Evolutionary conservation across 1,140 invertebrate genomes (phyloP), one percentile per base, ranked within the genome.

Genomic region (Trichomalopsis sarcophagae): DNA sequence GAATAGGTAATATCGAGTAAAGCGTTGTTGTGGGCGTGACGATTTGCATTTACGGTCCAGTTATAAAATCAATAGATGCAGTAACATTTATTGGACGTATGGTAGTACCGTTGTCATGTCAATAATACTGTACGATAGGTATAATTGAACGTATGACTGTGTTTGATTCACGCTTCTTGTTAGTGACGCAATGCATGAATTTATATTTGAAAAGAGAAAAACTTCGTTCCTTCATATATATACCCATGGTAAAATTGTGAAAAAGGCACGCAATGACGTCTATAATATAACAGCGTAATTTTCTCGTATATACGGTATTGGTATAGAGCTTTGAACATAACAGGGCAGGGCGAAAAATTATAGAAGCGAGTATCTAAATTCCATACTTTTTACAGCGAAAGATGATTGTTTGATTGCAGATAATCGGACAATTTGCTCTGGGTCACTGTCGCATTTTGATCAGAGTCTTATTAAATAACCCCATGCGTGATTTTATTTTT

Each of bases 11-110:
- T 36, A 62, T 82, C 84, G 88, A 87, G 87, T 87, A 62, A 90
- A 91, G 90, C 89, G 84, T 90, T 88, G 87, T 88, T 87, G 85
- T 87, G 84, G 80, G 76, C 82, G 78, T 33, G 14, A 27, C 50
- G 50, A 78, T 27, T 62, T 62, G 36, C 27, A 33, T 13, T n/a
- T n/a, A n/a, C n/a, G 14, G 14, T 33, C 76, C 50, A 78, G 50
- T 62, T 62, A 5, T 10, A 6, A n/a, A 62, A 62, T 62, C 9
- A 78, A 33, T 2, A 78, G 30, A 78, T 76, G 74, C n/a, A 50
- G 74, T 2, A 27, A 33, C 44, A 47, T 74, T 76, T 44, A 74
- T 74, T 44, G 0, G 74, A 74, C 40, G 44, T 21, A 66, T 74
- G 44, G 7, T 76, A n/a, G 21, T 14, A 76, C 74, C n/a, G 40